A percentile compares a stretch with the other conserved stretches of the same genome.
These are phyloP conservation scores for Mythimna impura DNA, from an alignment of 2,888 invertebrate genomes.

Conservation along the genomic window DNA sequence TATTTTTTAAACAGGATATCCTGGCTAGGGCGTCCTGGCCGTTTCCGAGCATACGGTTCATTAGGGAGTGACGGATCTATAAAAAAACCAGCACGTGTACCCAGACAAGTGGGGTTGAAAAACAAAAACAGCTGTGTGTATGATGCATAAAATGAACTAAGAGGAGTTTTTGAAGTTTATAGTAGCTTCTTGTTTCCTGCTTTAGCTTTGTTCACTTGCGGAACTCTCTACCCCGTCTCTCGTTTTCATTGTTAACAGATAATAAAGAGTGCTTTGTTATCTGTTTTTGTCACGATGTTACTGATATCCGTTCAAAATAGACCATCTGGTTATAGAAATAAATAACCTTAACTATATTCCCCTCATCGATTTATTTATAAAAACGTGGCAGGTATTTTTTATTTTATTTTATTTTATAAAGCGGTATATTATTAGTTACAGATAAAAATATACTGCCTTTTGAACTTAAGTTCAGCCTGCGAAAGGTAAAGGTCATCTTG, in stretches of 20 bases:
- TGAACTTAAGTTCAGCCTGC: conserved; percentile 1
- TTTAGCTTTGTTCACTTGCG: conserved; percentile 29
- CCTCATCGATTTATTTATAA: background rate
- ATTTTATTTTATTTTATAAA: background rate
- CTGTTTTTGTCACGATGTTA: conserved; percentile 11
- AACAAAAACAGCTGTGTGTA: conserved; percentile 65
- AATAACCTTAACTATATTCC: background rate
- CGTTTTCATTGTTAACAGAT: conserved; percentile 24
- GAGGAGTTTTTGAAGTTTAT: conserved; percentile 39
- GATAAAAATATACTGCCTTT: background rate
- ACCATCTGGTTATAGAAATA: background rate
- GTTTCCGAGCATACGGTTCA: conserved; percentile 84
- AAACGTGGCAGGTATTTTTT: background rate
- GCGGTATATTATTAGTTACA: background rate
- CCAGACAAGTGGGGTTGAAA: conserved; percentile 76
- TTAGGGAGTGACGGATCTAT: conserved; percentile 77
- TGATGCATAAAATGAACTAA: conserved; percentile 52
- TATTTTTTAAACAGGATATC: conserved; percentile 89
- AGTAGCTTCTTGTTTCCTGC: conserved; percentile 36
- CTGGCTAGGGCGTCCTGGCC: conserved; percentile 80
- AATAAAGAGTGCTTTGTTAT: conserved; percentile 15
- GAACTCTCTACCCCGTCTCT: conserved; percentile 11
- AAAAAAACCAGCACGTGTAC: conserved; percentile 84
- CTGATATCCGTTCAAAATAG: background rate
- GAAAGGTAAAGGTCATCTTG: background rate